Evolutionary conservation across 2,113 vertebrate species (phyloP).

Genomic region (Callospermophilus lateralis): DNA sequence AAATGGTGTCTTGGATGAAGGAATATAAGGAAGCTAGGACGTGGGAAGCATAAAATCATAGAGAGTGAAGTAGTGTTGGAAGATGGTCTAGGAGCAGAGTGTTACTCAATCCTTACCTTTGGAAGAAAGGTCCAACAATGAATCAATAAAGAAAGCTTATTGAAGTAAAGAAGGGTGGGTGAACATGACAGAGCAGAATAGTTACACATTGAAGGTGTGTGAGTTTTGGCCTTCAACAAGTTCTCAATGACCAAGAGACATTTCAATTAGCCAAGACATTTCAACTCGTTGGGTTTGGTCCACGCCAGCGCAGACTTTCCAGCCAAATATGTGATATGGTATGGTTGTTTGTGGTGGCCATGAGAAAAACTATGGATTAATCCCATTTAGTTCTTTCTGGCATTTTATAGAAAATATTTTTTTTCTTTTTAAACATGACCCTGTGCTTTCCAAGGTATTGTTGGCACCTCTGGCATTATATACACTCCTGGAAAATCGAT

Average conservation of each 20-base stretch:
- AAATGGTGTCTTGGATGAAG: not conserved
- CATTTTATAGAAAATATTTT: not conserved
- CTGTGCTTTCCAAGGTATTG: not conserved
- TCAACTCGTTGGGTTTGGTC: not conserved
- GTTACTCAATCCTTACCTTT: not conserved
- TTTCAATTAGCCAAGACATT: not conserved
- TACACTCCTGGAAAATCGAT: not conserved
- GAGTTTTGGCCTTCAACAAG: not conserved
- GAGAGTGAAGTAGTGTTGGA: not conserved
- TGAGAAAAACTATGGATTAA: not conserved
- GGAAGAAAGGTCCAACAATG: not conserved
- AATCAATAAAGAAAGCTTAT: not conserved
- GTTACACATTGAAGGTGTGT: not conserved
- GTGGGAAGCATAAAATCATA: not conserved
- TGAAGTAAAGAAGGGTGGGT: not conserved
- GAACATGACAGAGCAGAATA: no score
- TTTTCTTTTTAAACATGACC: constrained; percentile 14
- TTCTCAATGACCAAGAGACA: not conserved
- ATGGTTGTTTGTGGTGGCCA: not conserved
- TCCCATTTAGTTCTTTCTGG: not conserved
- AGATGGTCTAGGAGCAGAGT: not conserved
- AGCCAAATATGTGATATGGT: not conserved
- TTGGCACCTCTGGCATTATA: not conserved
- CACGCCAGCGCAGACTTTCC: not conserved
- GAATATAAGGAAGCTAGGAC: not conserved